Conservation (phyloP, 1,140 invertebrate genomes). For the Dinothrombium tinctorium region DNA sequence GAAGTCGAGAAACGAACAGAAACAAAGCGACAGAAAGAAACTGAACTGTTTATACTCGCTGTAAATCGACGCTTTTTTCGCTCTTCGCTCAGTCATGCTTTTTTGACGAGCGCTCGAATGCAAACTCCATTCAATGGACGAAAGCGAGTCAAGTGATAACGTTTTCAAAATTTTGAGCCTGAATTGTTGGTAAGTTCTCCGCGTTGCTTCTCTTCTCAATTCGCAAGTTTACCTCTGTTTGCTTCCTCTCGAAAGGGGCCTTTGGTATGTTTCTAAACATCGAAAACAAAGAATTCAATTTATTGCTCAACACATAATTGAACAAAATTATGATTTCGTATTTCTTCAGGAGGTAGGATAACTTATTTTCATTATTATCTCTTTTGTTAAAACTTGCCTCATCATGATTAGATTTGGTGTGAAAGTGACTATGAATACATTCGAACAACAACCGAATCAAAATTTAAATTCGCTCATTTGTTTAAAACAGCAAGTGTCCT, state of each 20-base stretch:
- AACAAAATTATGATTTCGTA: constrained; percentile 13
- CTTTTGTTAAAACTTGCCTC: not conserved
- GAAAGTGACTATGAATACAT: constrained; percentile 12
- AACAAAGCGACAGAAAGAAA: too few species aligned
- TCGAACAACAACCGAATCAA: constrained; percentile 2
- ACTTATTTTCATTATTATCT: not conserved
- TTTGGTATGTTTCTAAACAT: constrained; percentile 7
- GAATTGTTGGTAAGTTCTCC: constrained; percentile 1
- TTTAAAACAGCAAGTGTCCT: constrained; percentile 11
- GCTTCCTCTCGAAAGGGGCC: constrained; percentile 6
- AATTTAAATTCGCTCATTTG: constrained; percentile 11
- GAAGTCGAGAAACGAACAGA: too few species aligned
- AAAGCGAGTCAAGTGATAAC: not conserved
- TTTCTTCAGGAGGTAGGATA: constrained; percentile 12
- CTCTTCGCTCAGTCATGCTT: too few species aligned
- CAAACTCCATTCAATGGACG: too few species aligned
- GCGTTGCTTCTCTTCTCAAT: not conserved
- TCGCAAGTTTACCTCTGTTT: not conserved
- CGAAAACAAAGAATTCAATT: constrained; percentile 8
- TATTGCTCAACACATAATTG: constrained; percentile 11
- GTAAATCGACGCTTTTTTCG: too few species aligned
- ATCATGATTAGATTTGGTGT: constrained; percentile 7
- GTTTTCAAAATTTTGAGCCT: not conserved
- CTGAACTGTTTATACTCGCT: too few species aligned
- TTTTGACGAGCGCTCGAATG: too few species aligned